These are phyloP conservation scores for Pseudopleuronectes americanus DNA, from an alignment of 2,797 vertebrate genomes.

Conservation along the genomic window DNA sequence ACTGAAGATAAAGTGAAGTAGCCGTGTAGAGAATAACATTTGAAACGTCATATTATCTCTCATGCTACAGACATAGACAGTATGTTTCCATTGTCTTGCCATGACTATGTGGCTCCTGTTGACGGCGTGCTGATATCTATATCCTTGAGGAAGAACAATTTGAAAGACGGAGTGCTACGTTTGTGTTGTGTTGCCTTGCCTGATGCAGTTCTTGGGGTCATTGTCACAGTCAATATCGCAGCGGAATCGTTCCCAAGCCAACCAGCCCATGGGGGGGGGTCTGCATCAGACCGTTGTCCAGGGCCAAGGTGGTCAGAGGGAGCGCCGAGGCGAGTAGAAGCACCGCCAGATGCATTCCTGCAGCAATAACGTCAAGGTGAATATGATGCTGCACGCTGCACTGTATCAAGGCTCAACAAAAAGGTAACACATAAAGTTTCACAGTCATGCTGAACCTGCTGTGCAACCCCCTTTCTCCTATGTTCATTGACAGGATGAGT, in stretches of 20 bases:
- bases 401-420: background rate
- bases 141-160: too few species aligned
- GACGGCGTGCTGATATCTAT: too few species aligned
- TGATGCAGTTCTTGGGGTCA: constrained; percentile 94
- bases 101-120: too few species aligned
- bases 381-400: background rate
- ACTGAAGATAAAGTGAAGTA: too few species aligned
- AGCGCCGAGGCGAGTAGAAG: constrained; percentile 59
- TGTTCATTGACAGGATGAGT: background rate
- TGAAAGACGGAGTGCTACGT: background rate
- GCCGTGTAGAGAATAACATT: too few species aligned
- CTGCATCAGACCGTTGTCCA: constrained; percentile 92
- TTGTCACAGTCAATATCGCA: constrained; percentile 88
- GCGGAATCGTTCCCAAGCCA: constrained; percentile 94
- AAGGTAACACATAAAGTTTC: background rate
- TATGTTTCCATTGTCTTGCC: too few species aligned
- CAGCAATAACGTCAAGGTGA: background rate
- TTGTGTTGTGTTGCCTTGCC: constrained; percentile 67
- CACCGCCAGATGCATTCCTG: constrained; percentile 61
- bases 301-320: constrained; percentile 58
- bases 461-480: background rate
- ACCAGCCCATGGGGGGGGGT: constrained; percentile 95
- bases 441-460: background rate
- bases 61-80: too few species aligned
- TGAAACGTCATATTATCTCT: too few species aligned